Evolutionary conservation across 2,888 invertebrate genomes (phyloP).

Genomic region (Lasioglossum oenotherae): DNA sequence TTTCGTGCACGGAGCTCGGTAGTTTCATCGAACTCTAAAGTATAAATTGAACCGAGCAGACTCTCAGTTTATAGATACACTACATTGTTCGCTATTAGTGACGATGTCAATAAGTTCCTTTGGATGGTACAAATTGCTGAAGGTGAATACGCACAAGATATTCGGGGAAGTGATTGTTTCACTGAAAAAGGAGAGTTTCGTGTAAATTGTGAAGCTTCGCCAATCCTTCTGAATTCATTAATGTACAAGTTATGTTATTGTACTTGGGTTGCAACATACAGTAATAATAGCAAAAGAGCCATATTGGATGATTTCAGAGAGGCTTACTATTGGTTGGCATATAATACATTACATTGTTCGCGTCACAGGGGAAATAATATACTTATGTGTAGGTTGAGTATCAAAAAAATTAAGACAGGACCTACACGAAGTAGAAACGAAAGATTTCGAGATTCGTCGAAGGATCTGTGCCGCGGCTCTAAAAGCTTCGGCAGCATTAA

Average conservation of each 20-base stretch:
- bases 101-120: constrained; percentile 99
- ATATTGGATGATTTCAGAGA: constrained; percentile 99
- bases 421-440: neutral
- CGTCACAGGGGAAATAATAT: neutral
- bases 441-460: constrained; percentile 13
- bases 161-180: constrained; percentile 97
- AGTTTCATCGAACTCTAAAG: neutral
- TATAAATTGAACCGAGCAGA: no score
- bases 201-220: constrained; percentile 97
- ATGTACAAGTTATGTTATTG: constrained; percentile 99
- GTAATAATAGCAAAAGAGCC: constrained; percentile 96
- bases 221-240: constrained; percentile 96
- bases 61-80: no score
- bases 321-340: constrained; percentile 99
- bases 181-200: constrained; percentile 98
- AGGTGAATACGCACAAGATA: constrained; percentile 99
- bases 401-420: no score
- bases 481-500: constrained; percentile 31
- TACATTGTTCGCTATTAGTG: constrained; percentile 84
- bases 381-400: no score
- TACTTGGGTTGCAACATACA: constrained; percentile 91
- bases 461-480: neutral
- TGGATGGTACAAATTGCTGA: constrained; percentile 99
- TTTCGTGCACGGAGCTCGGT: no score
- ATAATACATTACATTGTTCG: constrained; percentile 90